phyloP scores from a whole-genome alignment of 92 coral and sea anemone genomes.

The Plumapathes pennacea region DNA sequence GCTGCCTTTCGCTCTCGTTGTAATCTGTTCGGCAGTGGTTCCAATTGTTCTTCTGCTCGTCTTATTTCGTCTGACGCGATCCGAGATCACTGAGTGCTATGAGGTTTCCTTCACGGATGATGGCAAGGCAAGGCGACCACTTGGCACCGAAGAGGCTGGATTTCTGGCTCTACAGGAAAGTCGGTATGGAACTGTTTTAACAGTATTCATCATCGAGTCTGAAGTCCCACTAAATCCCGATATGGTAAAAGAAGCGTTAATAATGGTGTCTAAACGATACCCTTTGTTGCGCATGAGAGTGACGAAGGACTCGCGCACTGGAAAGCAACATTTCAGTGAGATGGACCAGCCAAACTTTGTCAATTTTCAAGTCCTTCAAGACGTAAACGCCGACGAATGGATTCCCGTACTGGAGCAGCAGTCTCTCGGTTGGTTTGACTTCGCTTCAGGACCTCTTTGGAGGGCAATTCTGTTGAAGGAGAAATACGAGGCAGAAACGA shows the following conservation, averaged over 20 bases:
- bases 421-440: conserved; percentile 17
- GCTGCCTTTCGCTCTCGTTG: too few species aligned
- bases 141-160: too few species aligned
- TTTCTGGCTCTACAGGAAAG: too few species aligned
- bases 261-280: conserved; percentile 3
- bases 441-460: conserved; percentile 14
- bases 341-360: not conserved
- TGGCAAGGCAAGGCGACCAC: too few species aligned
- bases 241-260: not conserved
- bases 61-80: too few species aligned
- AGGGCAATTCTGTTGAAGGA: conserved; percentile 11
- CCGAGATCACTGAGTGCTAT: too few species aligned
- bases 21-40: too few species aligned
- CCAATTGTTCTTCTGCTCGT: too few species aligned
- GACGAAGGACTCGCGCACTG: not conserved
- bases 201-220: too few species aligned
- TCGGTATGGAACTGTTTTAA: too few species aligned
- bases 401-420: conserved; percentile 13
- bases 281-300: conserved; percentile 5
- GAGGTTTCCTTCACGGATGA: too few species aligned
- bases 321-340: conserved; percentile 1
- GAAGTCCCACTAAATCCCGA: not conserved
- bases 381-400: not conserved
- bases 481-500: not conserved
- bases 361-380: not conserved